Percentiles rank a stretch among this genome's conserved stretches.
These are phyloP conservation scores for Chaenogobius annularis DNA, from an alignment of 2,113 vertebrate species.

Conservation along the genomic window DNA sequence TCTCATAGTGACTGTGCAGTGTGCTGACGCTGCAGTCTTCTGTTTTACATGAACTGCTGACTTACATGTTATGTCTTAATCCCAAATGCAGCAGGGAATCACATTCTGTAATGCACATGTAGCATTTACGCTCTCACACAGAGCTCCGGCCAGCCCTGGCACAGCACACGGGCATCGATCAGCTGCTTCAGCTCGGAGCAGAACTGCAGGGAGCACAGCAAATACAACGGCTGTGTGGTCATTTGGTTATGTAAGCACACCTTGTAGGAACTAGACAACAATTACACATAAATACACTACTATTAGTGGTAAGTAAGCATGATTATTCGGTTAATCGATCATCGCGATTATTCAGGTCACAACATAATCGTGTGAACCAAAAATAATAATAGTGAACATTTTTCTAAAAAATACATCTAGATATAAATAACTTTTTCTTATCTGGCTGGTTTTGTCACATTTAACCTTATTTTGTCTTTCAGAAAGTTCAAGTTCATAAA, in stretches of 20 bases:
- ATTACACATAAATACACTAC: slow-evolving; percentile 22
- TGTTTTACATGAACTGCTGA: background rate
- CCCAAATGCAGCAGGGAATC: background rate
- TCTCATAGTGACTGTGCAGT: background rate
- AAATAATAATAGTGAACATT: too few species aligned
- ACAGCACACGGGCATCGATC: slow-evolving; percentile 39
- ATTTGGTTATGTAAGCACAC: slow-evolving; percentile 22
- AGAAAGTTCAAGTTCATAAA: too few species aligned
- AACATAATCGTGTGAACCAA: too few species aligned
- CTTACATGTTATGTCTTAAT: slow-evolving; percentile 1
- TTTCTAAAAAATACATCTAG: too few species aligned
- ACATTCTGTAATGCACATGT: slow-evolving; percentile 1
- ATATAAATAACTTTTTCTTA: too few species aligned
- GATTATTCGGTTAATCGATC: too few species aligned
- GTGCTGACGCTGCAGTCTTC: background rate
- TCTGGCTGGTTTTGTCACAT: too few species aligned
- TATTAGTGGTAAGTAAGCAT: too few species aligned
- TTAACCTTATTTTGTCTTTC: too few species aligned
- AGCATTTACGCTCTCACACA: slow-evolving; percentile 11
- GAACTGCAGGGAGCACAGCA: slow-evolving; percentile 38
- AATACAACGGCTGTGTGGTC: slow-evolving; percentile 17
- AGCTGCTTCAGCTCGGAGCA: slow-evolving; percentile 27
- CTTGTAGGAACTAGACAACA: slow-evolving; percentile 26
- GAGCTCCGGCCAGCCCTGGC: background rate
- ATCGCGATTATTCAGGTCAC: too few species aligned